phyloP scores from a whole-genome alignment of 1,140 invertebrate genomes.

The Drosophila elegans region DNA sequence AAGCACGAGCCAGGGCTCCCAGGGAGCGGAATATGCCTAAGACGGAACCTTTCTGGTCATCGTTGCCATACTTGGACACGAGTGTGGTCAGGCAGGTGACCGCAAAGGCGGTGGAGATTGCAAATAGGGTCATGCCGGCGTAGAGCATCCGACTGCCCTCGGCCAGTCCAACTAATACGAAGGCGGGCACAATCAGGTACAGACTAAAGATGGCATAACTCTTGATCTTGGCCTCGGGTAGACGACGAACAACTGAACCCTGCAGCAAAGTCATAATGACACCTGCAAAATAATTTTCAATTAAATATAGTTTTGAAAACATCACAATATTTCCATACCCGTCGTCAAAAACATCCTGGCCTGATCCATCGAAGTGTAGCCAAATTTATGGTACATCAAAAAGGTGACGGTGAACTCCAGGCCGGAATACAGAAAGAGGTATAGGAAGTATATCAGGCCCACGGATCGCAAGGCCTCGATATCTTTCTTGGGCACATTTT shows the following conservation, averaged over 20 bases:
- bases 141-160: conserved; percentile 87
- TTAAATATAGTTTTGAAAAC: conserved; percentile 5
- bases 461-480: conserved; percentile 89
- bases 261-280: conserved; percentile 97
- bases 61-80: conserved; percentile 92
- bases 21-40: conserved; percentile 97
- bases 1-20: conserved; percentile 95
- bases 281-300: conserved; percentile 52
- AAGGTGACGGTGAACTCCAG: conserved; percentile 99
- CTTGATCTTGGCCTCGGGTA: conserved; percentile 91
- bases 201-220: conserved; percentile 91
- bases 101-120: conserved; percentile 96
- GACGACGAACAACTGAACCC: conserved; percentile 93
- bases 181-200: conserved; percentile 94
- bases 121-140: conserved; percentile 93
- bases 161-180: conserved; percentile 92
- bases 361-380: conserved; percentile 97
- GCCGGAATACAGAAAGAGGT: conserved; percentile 98
- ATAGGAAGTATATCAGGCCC: conserved; percentile 96
- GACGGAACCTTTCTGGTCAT: conserved; percentile 95
- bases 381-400: conserved; percentile 96
- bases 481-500: conserved; percentile 87
- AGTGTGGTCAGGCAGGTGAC: conserved; percentile 97
- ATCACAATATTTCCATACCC: conserved; percentile 85
- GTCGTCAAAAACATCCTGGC: conserved; percentile 99